Evolutionary conservation across 2,113 vertebrate genomes (phyloP), one percentile per base, ranked within the genome.

Genomic region (Phodopus roborovskii): DNA sequence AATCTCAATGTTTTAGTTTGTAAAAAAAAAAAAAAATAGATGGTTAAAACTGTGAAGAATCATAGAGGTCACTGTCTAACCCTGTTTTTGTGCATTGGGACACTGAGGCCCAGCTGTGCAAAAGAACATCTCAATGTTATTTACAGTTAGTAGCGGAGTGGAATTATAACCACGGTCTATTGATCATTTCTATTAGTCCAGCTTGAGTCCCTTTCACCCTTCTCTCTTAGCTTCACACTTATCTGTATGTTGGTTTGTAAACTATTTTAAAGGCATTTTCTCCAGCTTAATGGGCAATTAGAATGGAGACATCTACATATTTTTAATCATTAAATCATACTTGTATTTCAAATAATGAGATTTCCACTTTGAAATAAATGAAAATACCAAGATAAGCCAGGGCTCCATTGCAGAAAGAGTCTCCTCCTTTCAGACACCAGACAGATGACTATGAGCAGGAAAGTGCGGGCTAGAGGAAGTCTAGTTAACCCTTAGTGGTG

Each of bases 301-400:
- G 45, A 94, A 94, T 86, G 92, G 94, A 97, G 96, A 97, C 82
- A 96, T n/a, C 24, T 64, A 86, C 20, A 89, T 58, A 83, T 95
- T 94, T 96, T 83, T 87, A 86, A 91, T 87, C 53, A 70, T 86
- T 88, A 96, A 91, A 95, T 89, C 74, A 58, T 83, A 79, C 97
- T 97, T 94, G 30, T 84, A 83, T 91, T 94, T 95, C 50, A 95
- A 94, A 86, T 97, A 94, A 96, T 96, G 36, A 93, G 90, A 90
- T 96, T 97, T 79, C 73, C 60, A 83, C 62, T 92, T 92, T 56
- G 50, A 94, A 89, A 71, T 75, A 70, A 95, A 30, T 88, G 74
- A 90, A 95, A 92, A 94, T 36, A 30, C 12, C 11, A 94, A 86
- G 53, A 95, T 92, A 96, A 91, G 60, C 81, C 50, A 93, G 60